Evolutionary conservation across 2,797 vertebrate species (phyloP), one percentile per base, ranked within the genome.

Genomic region (Lophius americanus): DNA sequence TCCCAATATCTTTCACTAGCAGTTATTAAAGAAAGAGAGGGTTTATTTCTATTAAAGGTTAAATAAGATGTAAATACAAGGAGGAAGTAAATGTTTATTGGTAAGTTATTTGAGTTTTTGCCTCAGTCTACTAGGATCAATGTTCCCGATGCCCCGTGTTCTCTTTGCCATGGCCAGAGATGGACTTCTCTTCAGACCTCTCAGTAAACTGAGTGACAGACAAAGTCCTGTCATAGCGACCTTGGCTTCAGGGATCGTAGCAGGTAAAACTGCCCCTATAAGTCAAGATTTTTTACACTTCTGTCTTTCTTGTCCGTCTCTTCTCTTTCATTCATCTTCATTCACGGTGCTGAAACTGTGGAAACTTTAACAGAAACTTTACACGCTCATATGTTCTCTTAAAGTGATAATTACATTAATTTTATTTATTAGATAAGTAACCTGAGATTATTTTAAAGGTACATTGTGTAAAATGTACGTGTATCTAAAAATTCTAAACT

Each of bases 101-200:
- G 42, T 59, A 6, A 69, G 7, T 51, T 10, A 39, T 51, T 43
- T 46, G 9, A 52, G 3, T 46, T 58, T 67, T 72, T 35, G 39
- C 52, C n/a, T 2, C 85, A 98, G 96, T 77, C 93, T 97, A 3
- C 78, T 97, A 12, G 96, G 96, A 4, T 84, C 93, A 53, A 95
- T 96, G 93, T 96, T 98, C 64, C 95, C 95, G 0, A 94, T 96
- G 95, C 95, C 96, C 0, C 90, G 94, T 6, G 95, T 98, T 58
- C 90, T 97, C 32, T 95, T 95, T 37, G 94, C 95, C 9, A 97
- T 97, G 96, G 95, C 95, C n/a, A 90, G 92, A 37, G 96, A 97
- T 0, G 94, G 96, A 23, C 94, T 98, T 41, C 93, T 98, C 38
- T 97, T 97, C 85, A 90, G 80, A 51, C 81, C 87, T 7, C 91